These are phyloP conservation scores for Archivesica marissinica DNA, from an alignment of 1,140 invertebrate species.

Conservation along the genomic window DNA sequence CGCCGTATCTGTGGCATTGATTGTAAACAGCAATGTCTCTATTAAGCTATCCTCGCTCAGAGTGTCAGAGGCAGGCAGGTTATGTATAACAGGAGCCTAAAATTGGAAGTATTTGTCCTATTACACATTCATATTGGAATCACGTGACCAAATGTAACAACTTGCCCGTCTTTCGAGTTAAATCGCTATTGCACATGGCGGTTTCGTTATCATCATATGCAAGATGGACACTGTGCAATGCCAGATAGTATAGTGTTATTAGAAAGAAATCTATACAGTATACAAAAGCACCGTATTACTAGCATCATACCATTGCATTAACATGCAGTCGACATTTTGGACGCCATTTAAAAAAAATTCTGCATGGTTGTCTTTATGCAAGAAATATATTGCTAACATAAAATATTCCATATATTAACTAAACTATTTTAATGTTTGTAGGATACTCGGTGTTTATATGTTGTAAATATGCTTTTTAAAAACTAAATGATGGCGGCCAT, in stretches of 20 bases:
- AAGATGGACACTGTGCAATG: too few species aligned
- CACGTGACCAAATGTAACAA: not conserved
- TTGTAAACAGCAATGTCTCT: slow-evolving; percentile 19
- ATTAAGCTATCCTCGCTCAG: slow-evolving; percentile 6
- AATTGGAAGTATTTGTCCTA: not conserved
- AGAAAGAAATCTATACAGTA: not conserved
- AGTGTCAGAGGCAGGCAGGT: not conserved
- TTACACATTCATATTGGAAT: not conserved
- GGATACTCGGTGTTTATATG: too few species aligned
- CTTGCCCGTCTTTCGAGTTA: not conserved
- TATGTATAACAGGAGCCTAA: slow-evolving; percentile 45
- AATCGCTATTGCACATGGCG: not conserved
- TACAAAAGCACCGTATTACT: not conserved
- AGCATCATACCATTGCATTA: too few species aligned
- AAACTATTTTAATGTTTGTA: too few species aligned
- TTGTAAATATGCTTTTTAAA: too few species aligned
- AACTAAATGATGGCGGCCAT: too few species aligned
- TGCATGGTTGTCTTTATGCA: too few species aligned
- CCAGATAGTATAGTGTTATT: too few species aligned
- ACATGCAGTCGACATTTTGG: too few species aligned
- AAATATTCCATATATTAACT: not conserved
- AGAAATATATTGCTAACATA: not conserved
- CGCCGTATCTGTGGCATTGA: slow-evolving; percentile 38
- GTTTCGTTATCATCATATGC: too few species aligned
- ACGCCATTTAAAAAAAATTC: not conserved